A percentile compares a stretch with the other conserved stretches of the same genome.
Conservation (phyloP, 2,113 vertebrate species). For the Callaeas wilsoni region DNA sequence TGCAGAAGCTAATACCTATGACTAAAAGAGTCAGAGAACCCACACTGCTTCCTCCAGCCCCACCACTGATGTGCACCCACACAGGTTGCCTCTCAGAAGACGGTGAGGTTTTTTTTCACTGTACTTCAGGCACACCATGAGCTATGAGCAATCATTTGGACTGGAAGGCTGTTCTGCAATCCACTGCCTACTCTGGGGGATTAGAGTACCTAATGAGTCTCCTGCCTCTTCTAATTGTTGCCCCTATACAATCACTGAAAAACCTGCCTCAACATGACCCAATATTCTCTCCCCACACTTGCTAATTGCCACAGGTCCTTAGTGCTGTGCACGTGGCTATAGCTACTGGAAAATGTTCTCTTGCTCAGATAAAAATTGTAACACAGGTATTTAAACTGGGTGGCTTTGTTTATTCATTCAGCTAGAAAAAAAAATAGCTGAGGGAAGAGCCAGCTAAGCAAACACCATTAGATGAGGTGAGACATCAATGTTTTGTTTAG, state of each 20-base stretch:
- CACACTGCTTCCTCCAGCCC: not conserved
- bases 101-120: not conserved
- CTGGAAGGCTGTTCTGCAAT: slow-evolving; percentile 45
- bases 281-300: slow-evolving; percentile 32
- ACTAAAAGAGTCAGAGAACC: not conserved
- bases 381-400: slow-evolving; percentile 16
- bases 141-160: slow-evolving; percentile 40
- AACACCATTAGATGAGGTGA: not conserved
- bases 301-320: slow-evolving; percentile 21
- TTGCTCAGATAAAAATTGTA: slow-evolving; percentile 38
- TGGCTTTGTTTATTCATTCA: slow-evolving; percentile 36
- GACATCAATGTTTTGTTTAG: not conserved
- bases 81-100: not conserved
- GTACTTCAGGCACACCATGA: slow-evolving; percentile 20
- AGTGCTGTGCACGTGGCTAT: not conserved
- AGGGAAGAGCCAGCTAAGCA: slow-evolving; percentile 9
- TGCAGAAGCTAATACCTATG: not conserved
- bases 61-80: not conserved
- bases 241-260: slow-evolving; percentile 46
- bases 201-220: slow-evolving; percentile 45
- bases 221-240: slow-evolving; percentile 55
- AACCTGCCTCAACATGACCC: slow-evolving; percentile 55
- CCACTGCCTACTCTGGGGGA: slow-evolving; percentile 44
- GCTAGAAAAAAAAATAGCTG: not conserved
- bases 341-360: slow-evolving; percentile 24